These are phyloP conservation scores for Nasonia vitripennis DNA, from an alignment of 1,140 invertebrate species.

Conservation along the genomic window DNA sequence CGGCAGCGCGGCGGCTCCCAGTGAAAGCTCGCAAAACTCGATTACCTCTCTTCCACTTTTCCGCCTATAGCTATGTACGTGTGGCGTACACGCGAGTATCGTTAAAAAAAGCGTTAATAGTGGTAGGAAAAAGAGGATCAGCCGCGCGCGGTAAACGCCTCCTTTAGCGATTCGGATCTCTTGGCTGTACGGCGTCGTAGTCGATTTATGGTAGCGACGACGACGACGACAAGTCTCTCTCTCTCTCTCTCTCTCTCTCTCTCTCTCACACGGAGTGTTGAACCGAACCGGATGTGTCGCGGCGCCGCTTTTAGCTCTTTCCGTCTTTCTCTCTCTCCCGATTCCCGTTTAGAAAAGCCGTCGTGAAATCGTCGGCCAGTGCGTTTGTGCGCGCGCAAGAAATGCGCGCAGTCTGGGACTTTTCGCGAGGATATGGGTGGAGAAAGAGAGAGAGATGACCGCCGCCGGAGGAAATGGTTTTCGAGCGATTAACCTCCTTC, in stretches of 20 bases:
- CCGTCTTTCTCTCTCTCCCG: background rate
- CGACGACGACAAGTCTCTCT: background rate
- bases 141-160: background rate
- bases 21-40: constrained; percentile 31
- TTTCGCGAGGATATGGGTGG: background rate
- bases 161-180: constrained; percentile 15
- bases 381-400: background rate
- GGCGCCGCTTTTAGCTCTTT: constrained; percentile 18
- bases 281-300: constrained; percentile 28
- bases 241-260: background rate
- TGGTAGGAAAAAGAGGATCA: background rate
- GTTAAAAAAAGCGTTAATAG: constrained; percentile 12
- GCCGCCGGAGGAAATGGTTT: constrained; percentile 28
- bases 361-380: constrained; percentile 23
- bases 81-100: background rate
- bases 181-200: background rate
- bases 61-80: background rate
- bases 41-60: constrained; percentile 12
- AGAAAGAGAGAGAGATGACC: background rate
- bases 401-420: background rate
- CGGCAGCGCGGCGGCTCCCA: background rate
- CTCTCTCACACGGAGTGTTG: background rate
- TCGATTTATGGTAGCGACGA: constrained; percentile 36
- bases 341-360: constrained; percentile 45
- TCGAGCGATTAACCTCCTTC: constrained; percentile 37